Evolutionary conservation across 2,888 invertebrate species (phyloP).

Genomic region (Lasioglossum morio): DNA sequence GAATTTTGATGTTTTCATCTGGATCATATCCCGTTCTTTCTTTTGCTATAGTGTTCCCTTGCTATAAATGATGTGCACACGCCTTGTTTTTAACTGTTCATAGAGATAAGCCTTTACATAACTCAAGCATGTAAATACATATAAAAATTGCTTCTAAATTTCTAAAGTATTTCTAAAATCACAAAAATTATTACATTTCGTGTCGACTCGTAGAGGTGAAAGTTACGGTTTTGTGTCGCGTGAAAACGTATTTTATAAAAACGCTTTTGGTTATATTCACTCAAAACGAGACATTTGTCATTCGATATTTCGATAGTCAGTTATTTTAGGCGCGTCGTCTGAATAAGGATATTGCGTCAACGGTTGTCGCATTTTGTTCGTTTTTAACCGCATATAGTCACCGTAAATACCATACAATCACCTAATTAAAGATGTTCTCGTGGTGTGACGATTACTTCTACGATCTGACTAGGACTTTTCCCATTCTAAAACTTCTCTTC

Average conservation of each 20-base stretch:
- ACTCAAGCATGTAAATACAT: neutral
- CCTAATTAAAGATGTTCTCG: conserved; percentile 62
- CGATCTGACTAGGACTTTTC: conserved; percentile 70
- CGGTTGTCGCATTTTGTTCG: conserved; percentile 11
- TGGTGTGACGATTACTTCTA: conserved; percentile 71
- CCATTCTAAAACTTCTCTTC: conserved; percentile 75
- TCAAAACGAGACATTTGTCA: neutral
- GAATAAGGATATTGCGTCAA: neutral
- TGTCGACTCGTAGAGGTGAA: no score
- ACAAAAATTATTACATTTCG: neutral
- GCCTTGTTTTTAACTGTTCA: neutral
- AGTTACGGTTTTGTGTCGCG: neutral
- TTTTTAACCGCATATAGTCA: neutral
- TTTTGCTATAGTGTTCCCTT: no score
- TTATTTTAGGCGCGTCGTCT: conserved; percentile 14
- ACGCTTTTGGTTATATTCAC: neutral
- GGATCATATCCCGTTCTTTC: no score
- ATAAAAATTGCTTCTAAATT: neutral
- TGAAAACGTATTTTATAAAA: neutral
- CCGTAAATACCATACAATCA: conserved; percentile 61
- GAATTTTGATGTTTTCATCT: no score
- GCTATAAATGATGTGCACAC: neutral
- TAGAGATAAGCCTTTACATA: neutral
- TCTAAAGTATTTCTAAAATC: neutral
- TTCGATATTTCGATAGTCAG: conserved; percentile 38